Evolutionary conservation across 2,113 vertebrate species (phyloP).

Genomic region (Brienomyrus longianalis): DNA sequence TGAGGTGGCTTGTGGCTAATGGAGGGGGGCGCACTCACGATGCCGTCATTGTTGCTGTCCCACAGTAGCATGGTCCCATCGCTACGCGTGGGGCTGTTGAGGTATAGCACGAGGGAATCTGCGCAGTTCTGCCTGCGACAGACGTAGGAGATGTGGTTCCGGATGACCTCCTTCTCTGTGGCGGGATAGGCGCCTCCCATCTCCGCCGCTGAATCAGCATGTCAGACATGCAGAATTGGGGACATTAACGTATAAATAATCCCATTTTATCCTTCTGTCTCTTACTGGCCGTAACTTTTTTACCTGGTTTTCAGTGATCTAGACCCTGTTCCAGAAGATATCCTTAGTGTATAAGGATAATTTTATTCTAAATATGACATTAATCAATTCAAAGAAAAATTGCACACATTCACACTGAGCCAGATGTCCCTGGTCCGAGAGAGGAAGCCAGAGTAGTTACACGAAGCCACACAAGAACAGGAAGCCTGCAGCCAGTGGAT

Average conservation of each 20-base stretch:
- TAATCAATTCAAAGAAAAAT: background rate
- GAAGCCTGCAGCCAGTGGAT: background rate
- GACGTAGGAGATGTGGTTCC: slow-evolving; percentile 65
- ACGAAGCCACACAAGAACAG: background rate
- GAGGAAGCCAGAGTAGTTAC: background rate
- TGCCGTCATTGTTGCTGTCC: slow-evolving; percentile 67
- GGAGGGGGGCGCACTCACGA: slow-evolving; percentile 46
- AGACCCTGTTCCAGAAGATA: background rate
- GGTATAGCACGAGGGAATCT: slow-evolving; percentile 65
- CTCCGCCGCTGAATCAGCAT: slow-evolving; percentile 38
- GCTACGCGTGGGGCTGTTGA: slow-evolving; percentile 65
- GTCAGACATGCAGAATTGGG: background rate
- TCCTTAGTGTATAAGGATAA: background rate
- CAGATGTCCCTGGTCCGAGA: background rate
- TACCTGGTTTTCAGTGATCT: background rate
- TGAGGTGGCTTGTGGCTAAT: background rate
- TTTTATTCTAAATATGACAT: background rate
- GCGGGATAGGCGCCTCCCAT: slow-evolving; percentile 58
- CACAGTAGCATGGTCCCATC: slow-evolving; percentile 71
- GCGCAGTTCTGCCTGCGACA: slow-evolving; percentile 69
- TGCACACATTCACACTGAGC: background rate
- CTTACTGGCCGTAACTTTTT: background rate
- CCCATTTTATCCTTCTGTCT: background rate
- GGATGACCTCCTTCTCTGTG: slow-evolving; percentile 62
- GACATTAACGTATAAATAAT: background rate